Percentiles rank a stretch among this genome's conserved stretches.
phyloP scores from a whole-genome alignment of 2,797 vertebrate species.

The Oreochromis mossambicus region DNA sequence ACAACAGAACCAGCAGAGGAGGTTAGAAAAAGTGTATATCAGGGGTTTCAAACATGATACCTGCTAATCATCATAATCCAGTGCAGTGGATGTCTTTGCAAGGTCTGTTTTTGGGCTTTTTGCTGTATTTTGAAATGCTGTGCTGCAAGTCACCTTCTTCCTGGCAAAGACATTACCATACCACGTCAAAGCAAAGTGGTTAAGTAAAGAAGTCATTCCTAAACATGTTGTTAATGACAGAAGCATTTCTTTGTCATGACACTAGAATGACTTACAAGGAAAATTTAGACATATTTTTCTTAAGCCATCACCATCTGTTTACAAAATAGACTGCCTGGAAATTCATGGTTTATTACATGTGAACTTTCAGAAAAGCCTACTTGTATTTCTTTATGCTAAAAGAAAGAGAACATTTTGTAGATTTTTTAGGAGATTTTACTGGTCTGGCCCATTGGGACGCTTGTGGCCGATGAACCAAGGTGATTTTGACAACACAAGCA shows the following conservation, averaged over 20 bases:
- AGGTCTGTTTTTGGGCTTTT: background rate
- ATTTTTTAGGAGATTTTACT: background rate
- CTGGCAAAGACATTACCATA: background rate
- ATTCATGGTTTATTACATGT: background rate
- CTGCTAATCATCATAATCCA: background rate
- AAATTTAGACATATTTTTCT: background rate
- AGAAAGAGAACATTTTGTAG: background rate
- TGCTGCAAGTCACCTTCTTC: background rate
- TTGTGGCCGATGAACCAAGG: background rate
- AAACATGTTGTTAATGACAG: background rate
- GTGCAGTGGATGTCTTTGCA: background rate
- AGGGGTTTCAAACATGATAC: background rate
- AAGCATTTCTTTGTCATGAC: background rate
- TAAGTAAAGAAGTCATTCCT: background rate
- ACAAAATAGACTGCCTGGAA: background rate
- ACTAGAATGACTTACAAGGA: background rate
- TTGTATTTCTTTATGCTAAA: background rate
- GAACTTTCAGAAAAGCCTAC: background rate
- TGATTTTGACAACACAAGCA: background rate
- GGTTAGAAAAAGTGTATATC: background rate
- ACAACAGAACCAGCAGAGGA: background rate
- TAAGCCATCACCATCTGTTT: background rate
- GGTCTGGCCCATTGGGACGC: background rate
- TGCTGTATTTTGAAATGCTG: background rate
- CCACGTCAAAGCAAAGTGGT: background rate